Evolutionary conservation across 2,797 vertebrate species (phyloP).

Genomic region (Poecile montanus): DNA sequence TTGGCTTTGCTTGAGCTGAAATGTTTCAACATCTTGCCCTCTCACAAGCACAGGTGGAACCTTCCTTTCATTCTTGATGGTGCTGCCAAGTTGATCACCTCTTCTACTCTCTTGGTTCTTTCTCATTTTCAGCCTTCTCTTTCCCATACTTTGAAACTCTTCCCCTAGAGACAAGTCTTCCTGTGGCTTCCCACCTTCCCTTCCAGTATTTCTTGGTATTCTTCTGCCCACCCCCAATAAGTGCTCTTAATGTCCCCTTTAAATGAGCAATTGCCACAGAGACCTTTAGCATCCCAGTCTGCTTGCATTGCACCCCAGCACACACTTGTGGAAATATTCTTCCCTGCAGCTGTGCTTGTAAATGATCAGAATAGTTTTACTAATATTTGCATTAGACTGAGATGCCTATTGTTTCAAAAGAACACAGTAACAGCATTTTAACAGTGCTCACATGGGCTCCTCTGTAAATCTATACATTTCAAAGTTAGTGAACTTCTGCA

Average conservation of each 20-base stretch:
- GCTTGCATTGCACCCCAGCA: not conserved
- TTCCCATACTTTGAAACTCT: not conserved
- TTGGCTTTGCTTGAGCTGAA: not conserved
- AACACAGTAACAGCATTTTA: not conserved
- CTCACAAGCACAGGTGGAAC: not conserved
- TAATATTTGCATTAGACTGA: conserved; percentile 39
- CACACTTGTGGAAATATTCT: not conserved
- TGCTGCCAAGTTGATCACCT: not conserved
- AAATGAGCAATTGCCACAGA: not conserved
- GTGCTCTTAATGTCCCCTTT: not conserved
- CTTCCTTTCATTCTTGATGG: not conserved
- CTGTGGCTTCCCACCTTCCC: not conserved
- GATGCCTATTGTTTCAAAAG: conserved; percentile 21
- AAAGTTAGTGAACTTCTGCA: not conserved
- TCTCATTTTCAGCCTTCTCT: not conserved
- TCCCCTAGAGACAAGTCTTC: not conserved
- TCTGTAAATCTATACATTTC: not conserved
- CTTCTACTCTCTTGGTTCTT: not conserved
- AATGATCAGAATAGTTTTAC: conserved; percentile 21
- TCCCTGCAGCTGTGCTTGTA: conserved; percentile 32
- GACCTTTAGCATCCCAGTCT: not conserved
- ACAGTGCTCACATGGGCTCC: not conserved
- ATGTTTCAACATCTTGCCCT: accelerated
- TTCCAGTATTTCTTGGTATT: not conserved
- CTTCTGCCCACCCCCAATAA: not conserved